These are phyloP conservation scores for Noctua janthe DNA, from an alignment of 2,888 invertebrate genomes.

Conservation along the genomic window DNA sequence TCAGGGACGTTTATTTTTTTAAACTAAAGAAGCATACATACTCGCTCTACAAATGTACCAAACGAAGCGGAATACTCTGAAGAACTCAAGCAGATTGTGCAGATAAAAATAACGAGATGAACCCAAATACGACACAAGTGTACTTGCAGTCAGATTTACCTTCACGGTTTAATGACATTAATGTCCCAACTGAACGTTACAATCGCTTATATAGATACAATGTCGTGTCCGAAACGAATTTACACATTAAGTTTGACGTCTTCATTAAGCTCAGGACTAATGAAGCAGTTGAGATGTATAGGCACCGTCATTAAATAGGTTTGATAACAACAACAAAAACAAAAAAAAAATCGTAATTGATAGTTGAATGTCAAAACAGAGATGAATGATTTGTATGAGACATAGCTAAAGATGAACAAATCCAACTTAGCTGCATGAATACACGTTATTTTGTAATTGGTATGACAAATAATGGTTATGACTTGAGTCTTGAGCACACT, in stretches of 20 bases:
- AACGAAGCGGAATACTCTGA: slow-evolving; percentile 1
- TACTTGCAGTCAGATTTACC: slow-evolving; percentile 50
- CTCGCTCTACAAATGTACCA: slow-evolving; percentile 12
- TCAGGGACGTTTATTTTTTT: slow-evolving; percentile 21
- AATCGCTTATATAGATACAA: slow-evolving; percentile 38
- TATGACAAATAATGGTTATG: slow-evolving; percentile 50
- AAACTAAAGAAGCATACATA: slow-evolving; percentile 31
- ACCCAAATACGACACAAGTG: slow-evolving; percentile 46
- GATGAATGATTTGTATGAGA: slow-evolving; percentile 9
- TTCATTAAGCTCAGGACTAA: slow-evolving; percentile 56
- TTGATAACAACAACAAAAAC: slow-evolving; percentile 21
- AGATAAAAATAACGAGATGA: slow-evolving; percentile 68
- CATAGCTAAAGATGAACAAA: slow-evolving; percentile 16
- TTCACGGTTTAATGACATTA: slow-evolving; percentile 51
- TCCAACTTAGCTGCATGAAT: slow-evolving; percentile 5
- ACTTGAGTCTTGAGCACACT: slow-evolving; percentile 35
- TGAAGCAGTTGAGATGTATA: slow-evolving; percentile 32
- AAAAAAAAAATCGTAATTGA: slow-evolving; percentile 28
- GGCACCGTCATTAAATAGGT: slow-evolving; percentile 24
- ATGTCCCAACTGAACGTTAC: slow-evolving; percentile 43
- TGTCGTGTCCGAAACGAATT: slow-evolving; percentile 38
- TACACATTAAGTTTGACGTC: slow-evolving; percentile 46
- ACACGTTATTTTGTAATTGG: slow-evolving; percentile 40
- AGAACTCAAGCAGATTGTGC: slow-evolving; percentile 50
- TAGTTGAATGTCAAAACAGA: slow-evolving; percentile 22